Base-by-base conservation (phyloP, 2,797 vertebrate species). In the Coilia nasus region DNA sequence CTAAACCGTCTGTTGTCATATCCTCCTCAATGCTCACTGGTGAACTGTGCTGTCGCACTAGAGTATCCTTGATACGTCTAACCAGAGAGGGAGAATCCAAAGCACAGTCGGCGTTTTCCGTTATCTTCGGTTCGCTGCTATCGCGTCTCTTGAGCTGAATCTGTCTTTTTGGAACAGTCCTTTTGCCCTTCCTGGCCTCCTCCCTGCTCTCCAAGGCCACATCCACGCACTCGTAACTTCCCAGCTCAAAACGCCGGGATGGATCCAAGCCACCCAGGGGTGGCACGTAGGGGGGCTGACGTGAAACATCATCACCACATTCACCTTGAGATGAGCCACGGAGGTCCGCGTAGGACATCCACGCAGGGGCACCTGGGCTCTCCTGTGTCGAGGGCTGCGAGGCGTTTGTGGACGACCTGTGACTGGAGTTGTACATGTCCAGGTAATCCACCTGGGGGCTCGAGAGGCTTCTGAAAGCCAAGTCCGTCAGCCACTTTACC, bases 81-180 rank as follows among this genome's bases (percentile, higher is more conserved):
- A 93, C 91, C 41, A 87, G 81, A 80, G 89, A 91, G 0, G 91
- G 88, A 71, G 90, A 94, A 81, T 93, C 92, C 83, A 83, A 23
- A 85, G 57, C 91, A 71, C 93, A 92, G 28, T 94, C 96, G 85
- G 95, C 96, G 88, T 94, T 96, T 86, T 95, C 96, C 82, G 94
- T 91, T 85, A 92, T 92, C 56, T 90, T 94, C 15, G 90, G 86
- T 21, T 97, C 96, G 82, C 93, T 94, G 81, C 91, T 94, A 88
- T 96, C 94, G 84, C 93, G 95, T 84, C 95, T 96, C 86, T 97
- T 97, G 64, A 99, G 95, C 91, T 97, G 96, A 85, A 99, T 99
- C 93, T 98, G 97, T 86, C 98, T 96, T 90, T 99, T 99, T 54
- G 97, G 98, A 56, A 99, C 98, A 0, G 97, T 97, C 92, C 96